Percentiles rank a stretch among this genome's conserved stretches.
These are phyloP conservation scores for Lepus townsendii DNA, from an alignment of 2,797 vertebrate species.

Conservation along the genomic window DNA sequence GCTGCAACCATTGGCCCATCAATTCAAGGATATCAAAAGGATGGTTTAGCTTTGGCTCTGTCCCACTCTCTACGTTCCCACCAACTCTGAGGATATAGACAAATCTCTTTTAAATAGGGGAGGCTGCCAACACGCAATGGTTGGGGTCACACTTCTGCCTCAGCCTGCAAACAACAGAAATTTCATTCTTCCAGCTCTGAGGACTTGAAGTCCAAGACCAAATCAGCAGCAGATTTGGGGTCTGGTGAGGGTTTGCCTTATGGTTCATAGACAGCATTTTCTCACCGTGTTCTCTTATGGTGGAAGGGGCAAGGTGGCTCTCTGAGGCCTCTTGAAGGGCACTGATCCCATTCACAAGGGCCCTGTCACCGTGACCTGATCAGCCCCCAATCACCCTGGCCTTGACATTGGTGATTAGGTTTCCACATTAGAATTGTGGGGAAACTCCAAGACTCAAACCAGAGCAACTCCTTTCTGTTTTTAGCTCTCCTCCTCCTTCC, in stretches of 20 bases:
- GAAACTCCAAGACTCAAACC: background rate
- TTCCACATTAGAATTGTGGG: background rate
- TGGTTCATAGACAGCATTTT: background rate
- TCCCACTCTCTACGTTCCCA: constrained; percentile 24
- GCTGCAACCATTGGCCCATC: background rate
- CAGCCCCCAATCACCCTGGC: background rate
- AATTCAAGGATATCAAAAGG: background rate
- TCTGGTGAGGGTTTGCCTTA: background rate
- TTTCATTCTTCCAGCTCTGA: background rate
- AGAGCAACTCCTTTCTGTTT: background rate
- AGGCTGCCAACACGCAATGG: background rate
- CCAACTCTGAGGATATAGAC: constrained; percentile 51
- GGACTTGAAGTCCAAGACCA: background rate
- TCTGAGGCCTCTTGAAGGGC: background rate
- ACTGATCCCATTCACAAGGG: background rate
- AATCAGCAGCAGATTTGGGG: background rate
- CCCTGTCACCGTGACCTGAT: background rate
- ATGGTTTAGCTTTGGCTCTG: background rate
- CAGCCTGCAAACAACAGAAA: background rate
- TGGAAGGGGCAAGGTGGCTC: background rate
- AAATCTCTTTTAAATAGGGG: background rate
- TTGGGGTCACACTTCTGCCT: constrained; percentile 31
- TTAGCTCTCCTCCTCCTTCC: constrained; percentile 1
- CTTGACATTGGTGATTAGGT: background rate
- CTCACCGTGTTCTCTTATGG: background rate